Evolutionary conservation across 2,888 invertebrate genomes (phyloP), one percentile per base, ranked within the genome.

Genomic region (Acrobasis suavella): DNA sequence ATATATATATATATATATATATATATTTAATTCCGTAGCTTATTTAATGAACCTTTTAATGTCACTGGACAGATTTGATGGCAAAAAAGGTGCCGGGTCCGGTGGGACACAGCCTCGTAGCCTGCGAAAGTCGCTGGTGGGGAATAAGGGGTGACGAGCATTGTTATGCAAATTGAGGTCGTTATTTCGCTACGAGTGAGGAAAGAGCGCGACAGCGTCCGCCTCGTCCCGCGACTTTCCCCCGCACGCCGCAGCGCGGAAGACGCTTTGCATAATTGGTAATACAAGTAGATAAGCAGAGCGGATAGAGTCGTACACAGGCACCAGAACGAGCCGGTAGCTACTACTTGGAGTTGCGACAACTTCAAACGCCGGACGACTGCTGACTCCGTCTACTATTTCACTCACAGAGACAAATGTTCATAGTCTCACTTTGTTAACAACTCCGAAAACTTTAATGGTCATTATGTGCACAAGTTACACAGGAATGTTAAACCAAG

Each of bases 121-220:
- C 86, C 89, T 86, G 87, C 82, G 83, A 87, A 89, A 88, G 89
- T 86, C 89, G 80, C 86, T 85, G 85, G 87, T 85, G 80, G 89
- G 85, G 87, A 85, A 86, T 86, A 87, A 89, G 90, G 90, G 91
- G 91, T 90, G 90, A 89, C 87, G 86, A 91, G 89, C 87, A 91
- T 91, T 92, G 91, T 91, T 92, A 92, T 92, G 91, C 86, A 91
- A 91, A 92, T 91, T 89, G 89, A 89, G 90, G 91, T 91, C 91
- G 91, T 92, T 91, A 92, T 92, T 91, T 90, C 87, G 88, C 87
- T 87, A 87, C 89, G 89, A 89, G 89, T 88, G 89, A 89, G 89
- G 89, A 91, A 91, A 89, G 89, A 88, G 89, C 86, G 85, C 90
- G 89, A 86, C 86, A 83, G 84, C 85, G 82, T 79, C 80, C 81